Evolutionary conservation across 2,797 vertebrate species (phyloP).

Genomic region (Onychomys torridus): DNA sequence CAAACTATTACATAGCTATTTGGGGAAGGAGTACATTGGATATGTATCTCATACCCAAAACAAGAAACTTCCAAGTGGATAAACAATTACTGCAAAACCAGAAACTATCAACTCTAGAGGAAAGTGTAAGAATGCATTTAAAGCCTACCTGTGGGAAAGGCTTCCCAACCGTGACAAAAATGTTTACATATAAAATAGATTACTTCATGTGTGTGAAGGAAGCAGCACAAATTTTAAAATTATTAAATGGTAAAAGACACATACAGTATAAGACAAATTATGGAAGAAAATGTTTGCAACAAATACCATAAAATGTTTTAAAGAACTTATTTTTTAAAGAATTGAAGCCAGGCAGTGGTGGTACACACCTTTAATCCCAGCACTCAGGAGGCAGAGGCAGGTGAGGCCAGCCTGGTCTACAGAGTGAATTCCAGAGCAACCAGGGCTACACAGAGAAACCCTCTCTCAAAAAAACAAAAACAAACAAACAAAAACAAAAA

Average conservation of each 20-base stretch:
- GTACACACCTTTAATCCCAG: background rate
- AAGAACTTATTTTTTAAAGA: background rate
- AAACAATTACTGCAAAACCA: background rate
- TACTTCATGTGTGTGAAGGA: background rate
- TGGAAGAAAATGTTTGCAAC: conserved; percentile 5
- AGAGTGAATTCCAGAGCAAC: background rate
- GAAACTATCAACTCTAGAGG: conserved; percentile 10
- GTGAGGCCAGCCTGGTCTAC: background rate
- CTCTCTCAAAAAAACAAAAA: background rate
- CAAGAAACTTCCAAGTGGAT: background rate
- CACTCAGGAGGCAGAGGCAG: too few relatives aligned
- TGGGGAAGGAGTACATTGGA: background rate
- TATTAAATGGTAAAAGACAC: background rate
- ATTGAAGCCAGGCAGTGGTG: background rate
- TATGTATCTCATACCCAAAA: background rate
- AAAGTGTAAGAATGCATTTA: background rate
- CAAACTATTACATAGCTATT: background rate
- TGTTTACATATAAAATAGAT: background rate
- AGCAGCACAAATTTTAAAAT: conserved; percentile 1
- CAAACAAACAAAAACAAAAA: too few relatives aligned
- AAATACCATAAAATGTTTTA: background rate
- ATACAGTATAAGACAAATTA: background rate
- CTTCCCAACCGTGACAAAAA: conserved; percentile 3
- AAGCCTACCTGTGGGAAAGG: background rate
- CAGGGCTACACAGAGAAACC: background rate